These are phyloP conservation scores for Mormyrops attenuatus DNA, from an alignment of 2,797 vertebrate genomes.

Conservation along the genomic window DNA sequence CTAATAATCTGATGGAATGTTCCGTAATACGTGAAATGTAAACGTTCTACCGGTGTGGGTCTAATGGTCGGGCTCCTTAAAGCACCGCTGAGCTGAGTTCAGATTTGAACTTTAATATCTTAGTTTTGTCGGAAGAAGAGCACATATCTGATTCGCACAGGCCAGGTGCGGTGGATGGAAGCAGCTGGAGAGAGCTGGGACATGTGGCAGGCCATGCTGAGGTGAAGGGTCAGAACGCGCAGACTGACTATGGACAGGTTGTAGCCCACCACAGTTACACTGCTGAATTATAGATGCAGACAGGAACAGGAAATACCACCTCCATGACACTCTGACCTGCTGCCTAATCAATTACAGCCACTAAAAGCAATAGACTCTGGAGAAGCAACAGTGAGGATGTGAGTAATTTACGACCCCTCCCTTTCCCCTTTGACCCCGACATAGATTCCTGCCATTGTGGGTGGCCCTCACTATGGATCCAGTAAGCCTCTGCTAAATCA, in stretches of 20 bases:
- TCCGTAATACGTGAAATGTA: not conserved
- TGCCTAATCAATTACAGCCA: constrained; percentile 68
- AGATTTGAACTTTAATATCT: not conserved
- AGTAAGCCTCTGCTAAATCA: not conserved
- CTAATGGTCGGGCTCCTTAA: not conserved
- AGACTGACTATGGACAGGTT: not conserved
- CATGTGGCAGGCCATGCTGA: not conserved
- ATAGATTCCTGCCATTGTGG: constrained; percentile 43
- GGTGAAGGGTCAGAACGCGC: not conserved
- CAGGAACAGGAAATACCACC: constrained; percentile 66
- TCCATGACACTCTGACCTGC: constrained; percentile 55
- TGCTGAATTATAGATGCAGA: constrained; percentile 69
- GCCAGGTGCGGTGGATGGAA: not conserved
- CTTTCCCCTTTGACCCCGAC: constrained; percentile 37
- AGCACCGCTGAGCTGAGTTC: not conserved
- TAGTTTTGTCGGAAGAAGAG: not conserved
- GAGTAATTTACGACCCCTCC: constrained; percentile 47
- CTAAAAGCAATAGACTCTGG: constrained; percentile 57
- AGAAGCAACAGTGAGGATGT: constrained; percentile 41
- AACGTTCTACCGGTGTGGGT: not conserved
- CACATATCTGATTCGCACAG: not conserved
- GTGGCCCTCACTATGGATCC: constrained; percentile 38
- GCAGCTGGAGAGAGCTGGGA: not conserved
- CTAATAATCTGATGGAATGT: not conserved
- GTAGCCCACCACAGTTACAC: constrained; percentile 37